phyloP scores from a whole-genome alignment of 2,888 invertebrate genomes.

The Myopa testacea region DNA sequence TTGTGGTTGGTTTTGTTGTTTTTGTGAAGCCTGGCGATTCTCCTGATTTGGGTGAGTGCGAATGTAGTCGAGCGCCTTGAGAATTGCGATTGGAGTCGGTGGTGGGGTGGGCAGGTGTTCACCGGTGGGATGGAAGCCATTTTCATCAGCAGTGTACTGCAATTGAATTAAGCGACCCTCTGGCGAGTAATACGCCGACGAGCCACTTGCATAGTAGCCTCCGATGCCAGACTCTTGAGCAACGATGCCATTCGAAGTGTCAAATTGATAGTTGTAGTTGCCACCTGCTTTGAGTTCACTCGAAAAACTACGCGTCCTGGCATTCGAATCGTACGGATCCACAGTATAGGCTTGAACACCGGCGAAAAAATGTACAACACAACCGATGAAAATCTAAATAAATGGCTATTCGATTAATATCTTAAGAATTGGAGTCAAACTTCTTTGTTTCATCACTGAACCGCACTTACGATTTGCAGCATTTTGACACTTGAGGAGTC shows the following conservation, averaged over 20 bases:
- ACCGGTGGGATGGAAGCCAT: conserved; percentile 71
- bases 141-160: conserved; percentile 72
- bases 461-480: conserved; percentile 10
- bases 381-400: conserved; percentile 46
- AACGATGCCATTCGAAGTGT: conserved; percentile 74
- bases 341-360: conserved; percentile 57
- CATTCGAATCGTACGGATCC: conserved; percentile 59
- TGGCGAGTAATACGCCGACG: conserved; percentile 71
- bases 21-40: conserved; percentile 46
- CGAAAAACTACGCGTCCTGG: conserved; percentile 65
- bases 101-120: conserved; percentile 67
- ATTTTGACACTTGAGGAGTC: background rate
- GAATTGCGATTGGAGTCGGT: conserved; percentile 62
- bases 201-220: conserved; percentile 71
- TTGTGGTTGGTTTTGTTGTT: too few species aligned
- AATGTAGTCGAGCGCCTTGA: conserved; percentile 63
- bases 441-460: too few species aligned
- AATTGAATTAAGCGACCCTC: conserved; percentile 69
- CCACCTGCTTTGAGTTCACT: conserved; percentile 67
- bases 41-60: conserved; percentile 64
- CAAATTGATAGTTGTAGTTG: conserved; percentile 68
- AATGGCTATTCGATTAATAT: too few species aligned
- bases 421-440: too few species aligned
- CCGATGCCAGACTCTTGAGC: conserved; percentile 72
- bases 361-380: conserved; percentile 49